Percentiles rank a stretch among this genome's conserved stretches.
Evolutionary conservation across 2,888 invertebrate genomes (phyloP).

Genomic region (Sinhomidia bicolor): DNA sequence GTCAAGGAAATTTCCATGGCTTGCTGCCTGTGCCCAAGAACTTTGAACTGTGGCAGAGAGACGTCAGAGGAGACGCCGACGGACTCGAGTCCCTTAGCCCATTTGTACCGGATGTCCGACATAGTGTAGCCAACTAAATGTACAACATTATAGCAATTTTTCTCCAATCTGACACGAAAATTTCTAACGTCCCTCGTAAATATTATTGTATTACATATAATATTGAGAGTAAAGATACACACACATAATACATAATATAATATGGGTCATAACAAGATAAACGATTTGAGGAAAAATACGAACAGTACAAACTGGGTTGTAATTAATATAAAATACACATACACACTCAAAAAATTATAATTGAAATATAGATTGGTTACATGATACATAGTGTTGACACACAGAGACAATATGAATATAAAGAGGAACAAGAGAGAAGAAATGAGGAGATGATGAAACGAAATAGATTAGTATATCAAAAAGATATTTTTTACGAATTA

Average conservation of each 20-base stretch:
- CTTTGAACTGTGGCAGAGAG: conserved; percentile 98
- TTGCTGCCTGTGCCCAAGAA: conserved; percentile 97
- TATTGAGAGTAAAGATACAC: conserved; percentile 35
- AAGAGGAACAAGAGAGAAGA: conserved; percentile 15
- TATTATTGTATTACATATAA: not conserved
- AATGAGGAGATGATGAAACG: conserved; percentile 21
- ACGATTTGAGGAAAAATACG: conserved; percentile 13
- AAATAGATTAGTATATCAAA: conserved; percentile 59
- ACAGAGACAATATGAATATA: conserved; percentile 9
- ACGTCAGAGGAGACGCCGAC: conserved; percentile 98
- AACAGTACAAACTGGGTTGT: conserved; percentile 19
- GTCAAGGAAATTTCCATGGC: conserved; percentile 98
- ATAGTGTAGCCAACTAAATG: conserved; percentile 97
- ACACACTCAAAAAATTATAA: conserved; percentile 45
- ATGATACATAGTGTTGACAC: conserved; percentile 27
- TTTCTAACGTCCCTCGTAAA: conserved; percentile 40
- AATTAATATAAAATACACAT: conserved; percentile 45
- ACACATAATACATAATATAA: conserved; percentile 19
- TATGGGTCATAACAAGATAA: not conserved
- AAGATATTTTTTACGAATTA: not conserved
- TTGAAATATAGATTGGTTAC: conserved; percentile 18
- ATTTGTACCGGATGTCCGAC: conserved; percentile 98
- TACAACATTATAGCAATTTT: conserved; percentile 61
- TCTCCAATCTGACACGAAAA: conserved; percentile 36
- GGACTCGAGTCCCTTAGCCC: conserved; percentile 97